Evolutionary conservation across 2,797 vertebrate species (phyloP).

Genomic region (Erpetoichthys calabaricus): DNA sequence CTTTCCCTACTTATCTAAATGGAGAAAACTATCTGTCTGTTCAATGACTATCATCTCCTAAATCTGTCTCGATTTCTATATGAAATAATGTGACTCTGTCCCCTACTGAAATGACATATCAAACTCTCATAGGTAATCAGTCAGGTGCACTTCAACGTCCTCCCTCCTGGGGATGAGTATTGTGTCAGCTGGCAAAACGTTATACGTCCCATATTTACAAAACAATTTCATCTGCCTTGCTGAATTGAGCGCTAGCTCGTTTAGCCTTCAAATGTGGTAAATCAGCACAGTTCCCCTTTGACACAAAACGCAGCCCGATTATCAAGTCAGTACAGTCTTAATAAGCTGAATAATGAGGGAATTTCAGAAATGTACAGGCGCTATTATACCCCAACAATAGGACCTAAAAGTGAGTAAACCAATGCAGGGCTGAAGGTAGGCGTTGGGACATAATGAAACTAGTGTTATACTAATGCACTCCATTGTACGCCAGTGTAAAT

Average conservation of each 20-base stretch:
- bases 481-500: conserved; percentile 92
- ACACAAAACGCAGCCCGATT: conserved; percentile 66
- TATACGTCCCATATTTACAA: conserved; percentile 39
- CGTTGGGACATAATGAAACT: conserved; percentile 85
- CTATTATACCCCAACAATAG: conserved; percentile 95
- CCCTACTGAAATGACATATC: conserved; percentile 29
- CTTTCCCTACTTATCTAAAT: conserved; percentile 9
- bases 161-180: conserved; percentile 23
- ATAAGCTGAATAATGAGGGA: conserved; percentile 98
- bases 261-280: conserved; percentile 64
- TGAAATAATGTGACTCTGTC: conserved; percentile 16
- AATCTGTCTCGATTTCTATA: conserved; percentile 9
- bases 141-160: conserved; percentile 40
- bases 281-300: conserved; percentile 59
- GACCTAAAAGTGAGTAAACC: conserved; percentile 82
- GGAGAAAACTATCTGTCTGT: background rate
- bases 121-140: conserved; percentile 41
- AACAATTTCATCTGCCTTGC: conserved; percentile 42
- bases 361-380: conserved; percentile 93
- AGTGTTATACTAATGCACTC: conserved; percentile 91
- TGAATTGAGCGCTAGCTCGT: conserved; percentile 30
- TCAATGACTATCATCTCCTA: conserved; percentile 7
- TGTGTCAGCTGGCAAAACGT: conserved; percentile 25
- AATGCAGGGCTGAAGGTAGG: conserved; percentile 83
- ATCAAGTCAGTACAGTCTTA: conserved; percentile 88